These are phyloP conservation scores for Spatulosminthurus flaviceps DNA, from an alignment of 2,888 invertebrate species.

Conservation along the genomic window DNA sequence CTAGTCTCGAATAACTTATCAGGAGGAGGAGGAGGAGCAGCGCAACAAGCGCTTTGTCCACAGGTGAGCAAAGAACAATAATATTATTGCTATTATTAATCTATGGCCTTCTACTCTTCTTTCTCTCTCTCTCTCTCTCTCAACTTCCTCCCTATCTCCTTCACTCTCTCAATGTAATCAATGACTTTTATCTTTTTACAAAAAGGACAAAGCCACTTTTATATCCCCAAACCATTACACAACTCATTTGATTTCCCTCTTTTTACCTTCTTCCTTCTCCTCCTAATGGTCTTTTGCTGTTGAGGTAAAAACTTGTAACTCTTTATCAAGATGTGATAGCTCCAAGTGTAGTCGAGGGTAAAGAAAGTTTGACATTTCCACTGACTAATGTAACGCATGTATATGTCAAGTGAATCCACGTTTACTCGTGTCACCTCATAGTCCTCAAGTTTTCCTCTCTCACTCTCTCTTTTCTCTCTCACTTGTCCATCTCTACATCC, in stretches of 20 bases:
- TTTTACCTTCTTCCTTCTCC: not conserved
- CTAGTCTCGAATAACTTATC: not conserved
- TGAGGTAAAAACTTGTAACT: slow-evolving; percentile 5
- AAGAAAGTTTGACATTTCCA: slow-evolving; percentile 20
- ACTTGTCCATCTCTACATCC: too few relatives aligned
- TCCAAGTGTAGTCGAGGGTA: not conserved
- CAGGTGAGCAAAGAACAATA: slow-evolving; percentile 35
- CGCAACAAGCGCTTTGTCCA: slow-evolving; percentile 31
- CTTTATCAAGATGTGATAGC: not conserved
- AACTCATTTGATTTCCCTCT: not conserved
- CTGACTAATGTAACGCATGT: slow-evolving; percentile 20
- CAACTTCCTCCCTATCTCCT: too few relatives aligned
- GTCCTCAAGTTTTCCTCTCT: slow-evolving; percentile 12
- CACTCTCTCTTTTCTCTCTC: not conserved
- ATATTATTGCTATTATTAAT: not conserved
- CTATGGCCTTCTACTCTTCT: not conserved
- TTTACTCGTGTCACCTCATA: slow-evolving; percentile 19
- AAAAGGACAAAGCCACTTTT: too few relatives aligned
- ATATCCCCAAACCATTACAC: not conserved
- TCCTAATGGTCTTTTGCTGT: slow-evolving; percentile 22
- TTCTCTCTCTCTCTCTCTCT: not conserved
- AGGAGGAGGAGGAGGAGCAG: too few relatives aligned
- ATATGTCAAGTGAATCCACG: slow-evolving; percentile 8
- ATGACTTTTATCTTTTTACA: too few relatives aligned
- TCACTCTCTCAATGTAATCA: too few relatives aligned